Conservation (phyloP, 1,140 invertebrate species). For the Campodea augens region DNA sequence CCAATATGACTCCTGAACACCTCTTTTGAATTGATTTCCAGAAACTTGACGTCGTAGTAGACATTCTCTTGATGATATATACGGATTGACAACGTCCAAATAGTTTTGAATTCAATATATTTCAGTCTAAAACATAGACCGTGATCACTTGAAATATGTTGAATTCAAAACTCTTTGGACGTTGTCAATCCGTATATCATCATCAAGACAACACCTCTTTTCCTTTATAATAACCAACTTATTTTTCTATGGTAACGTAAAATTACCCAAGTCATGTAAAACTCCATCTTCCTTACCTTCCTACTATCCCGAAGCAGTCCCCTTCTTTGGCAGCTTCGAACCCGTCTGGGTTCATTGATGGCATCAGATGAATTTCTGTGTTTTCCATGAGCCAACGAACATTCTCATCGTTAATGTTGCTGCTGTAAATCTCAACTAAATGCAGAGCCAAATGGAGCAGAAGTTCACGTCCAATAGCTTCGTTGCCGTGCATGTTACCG, state of each 20-base stretch:
- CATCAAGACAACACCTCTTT: background rate
- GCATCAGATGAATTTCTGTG: constrained; percentile 29
- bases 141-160: too few species aligned
- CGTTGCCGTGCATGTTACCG: constrained; percentile 80
- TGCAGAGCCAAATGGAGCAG: constrained; percentile 66
- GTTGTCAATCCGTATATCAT: too few species aligned
- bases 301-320: constrained; percentile 15
- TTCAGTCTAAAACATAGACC: too few species aligned
- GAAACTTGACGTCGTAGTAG: too few species aligned
- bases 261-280: background rate
- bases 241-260: background rate
- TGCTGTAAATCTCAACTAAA: constrained; percentile 47
- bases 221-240: background rate
- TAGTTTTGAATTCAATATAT: too few species aligned
- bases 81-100: too few species aligned
- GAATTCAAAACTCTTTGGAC: too few species aligned
- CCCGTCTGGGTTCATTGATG: constrained; percentile 29
- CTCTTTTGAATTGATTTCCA: too few species aligned
- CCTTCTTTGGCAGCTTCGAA: constrained; percentile 22
- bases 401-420: background rate
- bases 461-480: constrained; percentile 70
- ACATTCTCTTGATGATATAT: too few species aligned
- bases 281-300: constrained; percentile 9
- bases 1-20: too few species aligned
- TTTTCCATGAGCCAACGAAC: constrained; percentile 21